Evolutionary conservation across 2,113 vertebrate species (phyloP).

Genomic region (Ibidorhyncha struthersii): DNA sequence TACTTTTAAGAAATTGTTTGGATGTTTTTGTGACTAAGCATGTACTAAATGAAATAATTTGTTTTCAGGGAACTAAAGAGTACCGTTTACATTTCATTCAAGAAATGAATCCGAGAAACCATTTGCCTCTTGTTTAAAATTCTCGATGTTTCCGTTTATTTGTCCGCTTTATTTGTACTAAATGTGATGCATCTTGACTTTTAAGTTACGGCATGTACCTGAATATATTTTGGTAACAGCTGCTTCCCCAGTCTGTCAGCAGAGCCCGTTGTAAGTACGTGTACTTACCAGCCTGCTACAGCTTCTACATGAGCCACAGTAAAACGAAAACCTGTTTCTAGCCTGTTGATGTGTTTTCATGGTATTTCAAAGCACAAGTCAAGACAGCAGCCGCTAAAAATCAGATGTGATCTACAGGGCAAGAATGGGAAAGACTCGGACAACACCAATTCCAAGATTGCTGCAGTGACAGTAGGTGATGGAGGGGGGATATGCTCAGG

Average conservation of each 20-base stretch:
- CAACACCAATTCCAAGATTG: background rate
- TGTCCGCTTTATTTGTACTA: background rate
- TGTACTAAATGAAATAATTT: background rate
- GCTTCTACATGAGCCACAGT: background rate
- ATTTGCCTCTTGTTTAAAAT: background rate
- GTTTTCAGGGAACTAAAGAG: background rate
- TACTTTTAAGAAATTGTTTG: background rate
- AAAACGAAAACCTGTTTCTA: background rate
- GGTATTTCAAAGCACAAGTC: background rate
- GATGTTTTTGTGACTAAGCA: background rate
- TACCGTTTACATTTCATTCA: background rate
- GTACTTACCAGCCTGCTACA: background rate
- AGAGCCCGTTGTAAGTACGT: background rate
- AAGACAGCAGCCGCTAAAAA: background rate
- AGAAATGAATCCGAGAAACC: background rate
- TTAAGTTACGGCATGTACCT: background rate
- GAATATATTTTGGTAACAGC: background rate
- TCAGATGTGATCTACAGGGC: background rate
- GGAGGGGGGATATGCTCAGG: background rate
- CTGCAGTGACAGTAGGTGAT: background rate
- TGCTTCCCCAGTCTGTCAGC: background rate
- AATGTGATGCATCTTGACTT: background rate
- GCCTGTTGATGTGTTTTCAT: background rate
- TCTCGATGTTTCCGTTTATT: background rate
- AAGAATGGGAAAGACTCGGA: fast-evolving